These are phyloP conservation scores for Archegozetes longisetosus DNA, from an alignment of 1,140 invertebrate genomes.

Conservation along the genomic window DNA sequence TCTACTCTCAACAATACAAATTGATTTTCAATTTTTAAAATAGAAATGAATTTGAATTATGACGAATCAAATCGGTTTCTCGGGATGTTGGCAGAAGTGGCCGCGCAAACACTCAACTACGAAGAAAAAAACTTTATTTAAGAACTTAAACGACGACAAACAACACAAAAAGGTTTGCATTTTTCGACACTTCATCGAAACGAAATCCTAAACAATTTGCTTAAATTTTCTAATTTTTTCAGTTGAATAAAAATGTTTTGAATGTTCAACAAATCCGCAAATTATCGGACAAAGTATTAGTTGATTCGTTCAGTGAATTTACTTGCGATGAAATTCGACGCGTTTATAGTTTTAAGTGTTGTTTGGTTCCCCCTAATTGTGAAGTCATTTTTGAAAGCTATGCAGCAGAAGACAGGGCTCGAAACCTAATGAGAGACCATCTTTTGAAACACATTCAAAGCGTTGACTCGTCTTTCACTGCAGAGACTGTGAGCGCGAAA, in stretches of 20 bases:
- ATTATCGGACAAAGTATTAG: conserved; percentile 36
- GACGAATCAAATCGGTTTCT: not conserved
- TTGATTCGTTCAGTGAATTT: conserved; percentile 39
- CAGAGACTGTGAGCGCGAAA: not conserved
- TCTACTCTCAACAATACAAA: no score
- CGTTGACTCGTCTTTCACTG: not conserved
- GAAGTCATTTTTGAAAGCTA: conserved; percentile 31
- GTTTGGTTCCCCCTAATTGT: not conserved
- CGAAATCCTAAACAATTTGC: not conserved
- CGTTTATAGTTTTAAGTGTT: conserved; percentile 39
- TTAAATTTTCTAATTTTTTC: not conserved
- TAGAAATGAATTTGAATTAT: not conserved
- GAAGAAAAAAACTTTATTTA: not conserved
- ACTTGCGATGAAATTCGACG: conserved; percentile 39
- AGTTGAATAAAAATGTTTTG: conserved; percentile 18
- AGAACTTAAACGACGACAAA: not conserved
- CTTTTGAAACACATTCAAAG: conserved; percentile 32
- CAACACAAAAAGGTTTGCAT: not conserved
- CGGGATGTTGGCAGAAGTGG: not conserved
- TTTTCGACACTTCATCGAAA: not conserved
- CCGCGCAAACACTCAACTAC: not conserved
- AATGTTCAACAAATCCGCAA: conserved; percentile 33
- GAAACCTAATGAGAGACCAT: conserved; percentile 37
- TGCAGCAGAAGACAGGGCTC: conserved; percentile 39
- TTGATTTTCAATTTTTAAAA: no score